Conservation (phyloP, 30 jellyfish, hydroid and myxozoan species). For the Pseudorhiza aurosa region DNA sequence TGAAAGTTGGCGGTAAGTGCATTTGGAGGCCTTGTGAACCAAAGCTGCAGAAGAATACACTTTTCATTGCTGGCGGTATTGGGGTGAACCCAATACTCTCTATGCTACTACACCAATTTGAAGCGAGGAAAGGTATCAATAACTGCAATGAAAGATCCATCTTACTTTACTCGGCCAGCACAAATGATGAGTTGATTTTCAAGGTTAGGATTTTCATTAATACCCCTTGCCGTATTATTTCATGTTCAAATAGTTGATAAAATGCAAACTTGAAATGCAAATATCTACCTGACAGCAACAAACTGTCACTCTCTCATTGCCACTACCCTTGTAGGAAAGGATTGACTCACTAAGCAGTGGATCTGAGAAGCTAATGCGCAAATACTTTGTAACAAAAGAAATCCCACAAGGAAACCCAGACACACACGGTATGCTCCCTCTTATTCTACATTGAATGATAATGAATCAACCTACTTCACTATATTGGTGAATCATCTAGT, state of each 20-base stretch:
- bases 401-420: background rate
- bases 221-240: no score
- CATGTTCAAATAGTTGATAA: no score
- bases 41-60: constrained; percentile 2
- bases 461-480: no score
- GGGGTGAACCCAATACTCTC: constrained; percentile 92
- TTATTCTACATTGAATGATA: no score
- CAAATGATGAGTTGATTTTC: constrained; percentile 76
- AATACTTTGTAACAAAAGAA: background rate
- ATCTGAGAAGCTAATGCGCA: background rate
- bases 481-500: no score
- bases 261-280: no score
- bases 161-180: constrained; percentile 72
- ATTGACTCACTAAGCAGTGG: background rate
- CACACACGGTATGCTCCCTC: background rate
- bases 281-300: no score
- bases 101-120: constrained; percentile 41
- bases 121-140: background rate
- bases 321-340: constrained; percentile 13
- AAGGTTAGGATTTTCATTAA: constrained; percentile 83
- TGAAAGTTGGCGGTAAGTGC: constrained; percentile 87
- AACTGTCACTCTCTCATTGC: background rate
- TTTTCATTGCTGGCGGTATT: constrained; percentile 93
- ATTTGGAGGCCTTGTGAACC: constrained; percentile 21
- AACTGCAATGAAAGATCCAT: background rate